Evolutionary conservation across 2,797 vertebrate genomes (phyloP), one percentile per base, ranked within the genome.

Genomic region (Emydoidea blandingii): DNA sequence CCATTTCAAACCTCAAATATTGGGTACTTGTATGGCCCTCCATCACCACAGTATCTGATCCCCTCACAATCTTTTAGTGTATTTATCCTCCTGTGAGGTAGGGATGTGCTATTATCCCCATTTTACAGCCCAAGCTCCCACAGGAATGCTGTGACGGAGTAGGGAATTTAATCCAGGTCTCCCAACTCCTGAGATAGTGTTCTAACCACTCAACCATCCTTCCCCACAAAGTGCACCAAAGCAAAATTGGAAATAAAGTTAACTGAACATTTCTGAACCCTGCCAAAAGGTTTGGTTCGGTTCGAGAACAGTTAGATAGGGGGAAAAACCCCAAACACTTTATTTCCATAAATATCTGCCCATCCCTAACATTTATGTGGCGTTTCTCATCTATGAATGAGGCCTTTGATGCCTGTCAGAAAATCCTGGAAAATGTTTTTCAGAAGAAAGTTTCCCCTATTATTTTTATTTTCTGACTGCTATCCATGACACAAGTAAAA

Each of bases 401-500:
- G 47, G 74, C 52, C 54, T 92, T 83, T 95, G 79, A 92, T 87
- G 84, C 50, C 9, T 27, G 3, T n/a, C 83, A 82, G 78, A 89
- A 90, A 91, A 68, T 1, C 0, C 83, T 83, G 57, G 62, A 86
- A 91, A 96, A 56, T 41, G 78, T 86, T 81, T 47, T 92, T 68
- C n/a, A 81, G 76, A 79, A 89, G 85, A 91, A 92, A 91, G 90
- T 96, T 95, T 94, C 82, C 25, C 3, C 52, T 90, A 47, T 86
- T 94, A 81, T 65, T 81, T 1, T 82, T 85, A 44, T 15, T 44
- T 57, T 86, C 37, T 5, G 11, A 76, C 23, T 34, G 85, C 82
- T 25, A 44, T 79, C 54, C 34, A 41, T 47, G 81, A 82, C 54
- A 44, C 3, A 3, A 72, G 37, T 34, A 2, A 5, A 90, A 95